phyloP scores from a whole-genome alignment of 2,113 vertebrate species.

The Abramis brama region DNA sequence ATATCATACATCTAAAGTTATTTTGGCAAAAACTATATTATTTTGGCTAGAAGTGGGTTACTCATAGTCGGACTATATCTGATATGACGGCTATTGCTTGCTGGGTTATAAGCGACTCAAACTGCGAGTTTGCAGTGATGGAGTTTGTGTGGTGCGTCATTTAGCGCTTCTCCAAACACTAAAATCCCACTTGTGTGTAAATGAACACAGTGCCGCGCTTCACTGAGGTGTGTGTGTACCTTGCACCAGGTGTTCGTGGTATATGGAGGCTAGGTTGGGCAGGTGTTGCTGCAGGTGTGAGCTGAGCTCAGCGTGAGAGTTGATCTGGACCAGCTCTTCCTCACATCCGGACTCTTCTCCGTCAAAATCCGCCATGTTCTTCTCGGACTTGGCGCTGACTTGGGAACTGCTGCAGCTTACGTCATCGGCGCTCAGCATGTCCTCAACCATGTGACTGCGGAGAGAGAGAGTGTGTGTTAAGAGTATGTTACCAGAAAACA shows the following conservation, averaged over 20 bases:
- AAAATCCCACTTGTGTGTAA: too few relatives aligned
- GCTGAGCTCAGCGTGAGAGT: slow-evolving; percentile 96
- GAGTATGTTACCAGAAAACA: neutral
- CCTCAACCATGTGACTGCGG: slow-evolving; percentile 91
- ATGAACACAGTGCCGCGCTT: too few relatives aligned
- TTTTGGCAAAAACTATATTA: too few relatives aligned
- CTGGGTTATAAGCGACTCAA: too few relatives aligned
- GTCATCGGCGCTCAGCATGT: slow-evolving; percentile 98
- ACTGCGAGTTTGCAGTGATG: too few relatives aligned
- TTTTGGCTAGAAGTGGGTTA: too few relatives aligned
- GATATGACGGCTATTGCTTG: too few relatives aligned
- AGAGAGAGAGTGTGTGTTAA: neutral
- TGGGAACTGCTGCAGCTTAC: slow-evolving; percentile 99
- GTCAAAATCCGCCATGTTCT: slow-evolving; percentile 99
- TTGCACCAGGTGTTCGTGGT: slow-evolving; percentile 97
- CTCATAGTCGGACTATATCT: too few relatives aligned
- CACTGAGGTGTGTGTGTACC: slow-evolving; percentile 69
- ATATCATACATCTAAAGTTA: too few relatives aligned
- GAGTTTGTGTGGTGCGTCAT: too few relatives aligned
- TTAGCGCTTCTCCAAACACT: too few relatives aligned
- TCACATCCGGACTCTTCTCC: slow-evolving; percentile 98
- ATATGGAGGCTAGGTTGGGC: slow-evolving; percentile 97
- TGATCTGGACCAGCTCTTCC: slow-evolving; percentile 97
- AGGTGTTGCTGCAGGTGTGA: slow-evolving; percentile 98
- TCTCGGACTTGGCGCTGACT: slow-evolving; percentile 99